phyloP scores from a whole-genome alignment of 1,140 invertebrate species.

The Trichonephila clavipes region DNA sequence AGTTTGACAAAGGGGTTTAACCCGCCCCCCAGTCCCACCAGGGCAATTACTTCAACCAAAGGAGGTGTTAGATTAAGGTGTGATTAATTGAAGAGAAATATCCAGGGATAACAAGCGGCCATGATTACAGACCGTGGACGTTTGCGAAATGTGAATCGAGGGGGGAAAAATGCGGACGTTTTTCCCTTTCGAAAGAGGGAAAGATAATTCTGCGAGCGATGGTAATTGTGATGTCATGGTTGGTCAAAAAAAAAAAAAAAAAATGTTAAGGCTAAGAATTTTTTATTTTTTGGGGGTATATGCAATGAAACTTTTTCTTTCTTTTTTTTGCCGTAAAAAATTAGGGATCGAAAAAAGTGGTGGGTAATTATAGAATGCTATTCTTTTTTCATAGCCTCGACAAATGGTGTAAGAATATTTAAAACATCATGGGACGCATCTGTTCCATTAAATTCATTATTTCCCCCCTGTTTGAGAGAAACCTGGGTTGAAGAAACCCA shows the following conservation, averaged over 20 bases:
- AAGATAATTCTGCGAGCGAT: background rate
- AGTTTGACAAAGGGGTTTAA: conserved; percentile 57
- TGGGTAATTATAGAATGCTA: background rate
- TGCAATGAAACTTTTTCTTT: too few species aligned
- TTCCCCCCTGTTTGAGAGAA: too few species aligned
- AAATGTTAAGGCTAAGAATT: background rate
- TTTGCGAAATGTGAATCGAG: conserved; percentile 2
- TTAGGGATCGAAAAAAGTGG: background rate
- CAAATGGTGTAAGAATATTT: background rate
- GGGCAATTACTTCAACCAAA: conserved; percentile 72
- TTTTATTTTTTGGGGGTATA: background rate
- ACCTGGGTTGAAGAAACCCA: too few species aligned
- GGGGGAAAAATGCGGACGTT: conserved; percentile 21
- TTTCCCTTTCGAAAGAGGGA: background rate
- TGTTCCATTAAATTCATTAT: too few species aligned
- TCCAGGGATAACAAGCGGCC: conserved; percentile 64
- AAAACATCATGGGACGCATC: too few species aligned
- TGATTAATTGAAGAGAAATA: conserved; percentile 75
- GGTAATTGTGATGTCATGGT: conserved; percentile 7
- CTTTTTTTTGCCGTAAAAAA: background rate
- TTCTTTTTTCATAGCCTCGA: background rate
- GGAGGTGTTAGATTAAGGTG: conserved; percentile 74
- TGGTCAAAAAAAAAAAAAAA: background rate
- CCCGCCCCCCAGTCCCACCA: conserved; percentile 74
- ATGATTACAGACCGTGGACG: conserved; percentile 58